Evolutionary conservation across 92 coral and sea anemone species (phyloP), one percentile per base, ranked within the genome.

Genomic region (Plumapathes pennacea): DNA sequence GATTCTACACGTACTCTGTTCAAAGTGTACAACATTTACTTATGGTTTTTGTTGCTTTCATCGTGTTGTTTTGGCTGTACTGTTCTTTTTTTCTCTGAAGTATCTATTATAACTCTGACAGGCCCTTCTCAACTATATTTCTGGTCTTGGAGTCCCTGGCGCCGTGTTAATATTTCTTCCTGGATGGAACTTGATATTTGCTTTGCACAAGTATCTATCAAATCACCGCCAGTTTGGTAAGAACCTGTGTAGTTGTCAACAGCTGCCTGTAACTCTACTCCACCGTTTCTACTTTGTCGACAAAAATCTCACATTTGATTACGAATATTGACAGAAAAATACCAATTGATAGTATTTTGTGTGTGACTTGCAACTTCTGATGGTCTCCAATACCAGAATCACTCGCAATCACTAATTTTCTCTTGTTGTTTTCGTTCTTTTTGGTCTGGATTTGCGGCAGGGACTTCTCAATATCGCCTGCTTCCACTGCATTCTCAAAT

Each of bases 161-260:
- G 96, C 99, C 22, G 90, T 94, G 9, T 81, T 94, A 31, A 81
- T 94, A 43, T 94, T 94, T 46, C 76, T 94, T 30, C 99, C 99
- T 0, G 99, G 99, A 2, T 94, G 99, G 99, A 94, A 94, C 76
- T 76, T 94, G 68, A 94, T 94, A 18, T 94, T 94, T 66, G 96
- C 96, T 12, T 46, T 94, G 32, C 99, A 94, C 58, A 94, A 86
- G 37, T 83, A 84, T 54, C 57, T 92, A 15, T 38, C 73, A 50
- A 78, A 70, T 62, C 98, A 92, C 62, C 82, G 84, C 5, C 76
- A 78, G 38, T 92, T 92, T 69, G 98, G 98, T 91, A 72, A 67
- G 86, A 8, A 5, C 7, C n/a, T n/a, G n/a, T n/a, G n/a, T n/a
- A n/a, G n/a, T n/a, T n/a, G n/a, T n/a, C n/a, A n/a, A n/a, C n/a